phyloP scores from a whole-genome alignment of 2,888 invertebrate genomes.

The Cetonia aurata region DNA sequence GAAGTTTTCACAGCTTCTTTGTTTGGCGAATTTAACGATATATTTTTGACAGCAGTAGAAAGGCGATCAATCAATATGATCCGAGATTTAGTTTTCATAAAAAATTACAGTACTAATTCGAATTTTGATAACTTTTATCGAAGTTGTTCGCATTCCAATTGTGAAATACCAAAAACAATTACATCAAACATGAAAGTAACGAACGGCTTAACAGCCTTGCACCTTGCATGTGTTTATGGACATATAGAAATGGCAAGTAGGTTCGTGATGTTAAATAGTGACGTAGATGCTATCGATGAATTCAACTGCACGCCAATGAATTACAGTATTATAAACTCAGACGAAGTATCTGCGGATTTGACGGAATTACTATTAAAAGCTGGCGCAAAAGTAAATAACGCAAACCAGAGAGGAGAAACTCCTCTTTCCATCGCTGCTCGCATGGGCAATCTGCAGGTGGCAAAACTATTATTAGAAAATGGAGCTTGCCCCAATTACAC shows the following conservation, averaged over 20 bases:
- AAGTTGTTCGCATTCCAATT: not conserved
- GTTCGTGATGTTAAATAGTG: not conserved
- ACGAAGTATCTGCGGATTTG: not conserved
- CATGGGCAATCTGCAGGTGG: not conserved
- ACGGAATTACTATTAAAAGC: no score
- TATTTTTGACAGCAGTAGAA: no score
- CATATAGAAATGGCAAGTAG: not conserved
- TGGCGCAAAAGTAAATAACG: not conserved
- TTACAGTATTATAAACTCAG: not conserved
- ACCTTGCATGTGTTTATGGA: not conserved
- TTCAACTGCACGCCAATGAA: conserved; percentile 4
- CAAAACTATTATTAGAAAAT: not conserved
- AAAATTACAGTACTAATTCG: no score
- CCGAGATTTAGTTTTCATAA: no score
- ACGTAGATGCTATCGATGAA: not conserved
- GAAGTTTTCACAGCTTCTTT: not conserved
- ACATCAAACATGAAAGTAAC: not conserved
- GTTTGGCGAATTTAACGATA: not conserved
- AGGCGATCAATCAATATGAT: no score
- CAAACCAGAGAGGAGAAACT: not conserved
- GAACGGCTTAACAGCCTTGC: not conserved
- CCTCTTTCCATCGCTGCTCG: not conserved
- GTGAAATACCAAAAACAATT: not conserved
- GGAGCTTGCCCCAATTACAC: no score
- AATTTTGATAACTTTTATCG: no score